Evolutionary conservation across 1,140 invertebrate genomes (phyloP).

Genomic region (Drosophila hydei): DNA sequence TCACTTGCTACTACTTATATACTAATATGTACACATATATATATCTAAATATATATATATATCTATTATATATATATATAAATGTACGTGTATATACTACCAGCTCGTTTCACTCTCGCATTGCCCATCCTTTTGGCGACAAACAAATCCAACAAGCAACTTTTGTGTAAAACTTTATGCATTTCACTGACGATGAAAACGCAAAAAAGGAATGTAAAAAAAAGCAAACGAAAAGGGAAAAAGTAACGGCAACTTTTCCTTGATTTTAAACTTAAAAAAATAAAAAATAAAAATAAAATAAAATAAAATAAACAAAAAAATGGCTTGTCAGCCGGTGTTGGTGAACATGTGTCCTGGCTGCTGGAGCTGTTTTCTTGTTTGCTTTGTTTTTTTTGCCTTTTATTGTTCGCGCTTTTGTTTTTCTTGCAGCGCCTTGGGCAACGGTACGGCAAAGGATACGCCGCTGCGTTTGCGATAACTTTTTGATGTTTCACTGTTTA

Average conservation of each 20-base stretch:
- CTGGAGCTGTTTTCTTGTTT: slow-evolving; percentile 20
- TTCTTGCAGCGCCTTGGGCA: slow-evolving; percentile 37
- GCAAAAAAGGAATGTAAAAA: slow-evolving; percentile 39
- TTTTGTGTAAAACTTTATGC: slow-evolving; percentile 78
- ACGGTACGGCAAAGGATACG: slow-evolving; percentile 28
- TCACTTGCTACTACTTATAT: background rate
- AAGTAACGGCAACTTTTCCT: slow-evolving; percentile 61
- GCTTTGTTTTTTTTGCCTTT: slow-evolving; percentile 26
- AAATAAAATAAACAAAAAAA: slow-evolving; percentile 38
- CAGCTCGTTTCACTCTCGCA: slow-evolving; percentile 9
- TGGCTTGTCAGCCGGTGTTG: slow-evolving; percentile 50
- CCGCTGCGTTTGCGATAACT: slow-evolving; percentile 60
- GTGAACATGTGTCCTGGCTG: slow-evolving; percentile 67
- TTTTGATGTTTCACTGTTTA: slow-evolving; percentile 75
- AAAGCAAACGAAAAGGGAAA: slow-evolving; percentile 12
- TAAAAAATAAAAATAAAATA: background rate
- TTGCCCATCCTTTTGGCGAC: slow-evolving; percentile 68
- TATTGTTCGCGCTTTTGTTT: slow-evolving; percentile 53
- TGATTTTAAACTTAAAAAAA: slow-evolving; percentile 63
- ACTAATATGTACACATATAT: slow-evolving; percentile 2
- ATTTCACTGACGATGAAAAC: slow-evolving; percentile 75
- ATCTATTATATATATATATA: background rate
- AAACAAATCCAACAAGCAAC: slow-evolving; percentile 79
- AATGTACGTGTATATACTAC: too few relatives aligned
- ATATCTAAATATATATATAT: background rate